Evolutionary conservation across 2,797 vertebrate genomes (phyloP).

Genomic region (Rhinella marina): DNA sequence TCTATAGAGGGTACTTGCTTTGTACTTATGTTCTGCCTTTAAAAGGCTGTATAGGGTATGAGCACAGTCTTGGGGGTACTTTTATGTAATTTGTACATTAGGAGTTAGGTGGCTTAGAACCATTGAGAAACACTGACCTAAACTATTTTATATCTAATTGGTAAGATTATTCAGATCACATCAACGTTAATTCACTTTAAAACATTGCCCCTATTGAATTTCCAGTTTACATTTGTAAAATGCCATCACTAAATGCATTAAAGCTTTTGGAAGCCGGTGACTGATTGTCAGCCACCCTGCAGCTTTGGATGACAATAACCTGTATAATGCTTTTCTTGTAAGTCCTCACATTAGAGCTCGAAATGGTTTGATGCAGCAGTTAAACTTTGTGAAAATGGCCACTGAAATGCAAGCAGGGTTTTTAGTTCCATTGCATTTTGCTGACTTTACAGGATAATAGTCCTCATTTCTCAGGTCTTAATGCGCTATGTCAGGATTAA

Average conservation of each 20-base stretch:
- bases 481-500: slow-evolving; percentile 79
- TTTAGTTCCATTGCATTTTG: slow-evolving; percentile 72
- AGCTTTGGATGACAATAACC: slow-evolving; percentile 27
- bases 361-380: slow-evolving; percentile 51
- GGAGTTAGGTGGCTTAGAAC: not conserved
- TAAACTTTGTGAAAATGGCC: slow-evolving; percentile 63
- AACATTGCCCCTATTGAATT: not conserved
- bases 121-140: not conserved
- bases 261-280: slow-evolving; percentile 4
- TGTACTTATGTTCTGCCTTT: not conserved
- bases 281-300: not conserved
- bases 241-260: slow-evolving; percentile 5
- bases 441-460: slow-evolving; percentile 77
- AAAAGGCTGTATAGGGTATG: not conserved
- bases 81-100: not conserved
- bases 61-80: not conserved
- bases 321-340: slow-evolving; percentile 47
- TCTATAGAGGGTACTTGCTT: not conserved
- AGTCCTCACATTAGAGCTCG: slow-evolving; percentile 42
- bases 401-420: slow-evolving; percentile 67
- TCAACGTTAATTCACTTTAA: not conserved
- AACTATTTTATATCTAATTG: not conserved
- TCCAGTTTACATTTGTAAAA: slow-evolving; percentile 10
- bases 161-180: slow-evolving; percentile 8
- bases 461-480: slow-evolving; percentile 75